Conservation (phyloP, 2,797 vertebrate genomes). For the Platalea minor region DNA sequence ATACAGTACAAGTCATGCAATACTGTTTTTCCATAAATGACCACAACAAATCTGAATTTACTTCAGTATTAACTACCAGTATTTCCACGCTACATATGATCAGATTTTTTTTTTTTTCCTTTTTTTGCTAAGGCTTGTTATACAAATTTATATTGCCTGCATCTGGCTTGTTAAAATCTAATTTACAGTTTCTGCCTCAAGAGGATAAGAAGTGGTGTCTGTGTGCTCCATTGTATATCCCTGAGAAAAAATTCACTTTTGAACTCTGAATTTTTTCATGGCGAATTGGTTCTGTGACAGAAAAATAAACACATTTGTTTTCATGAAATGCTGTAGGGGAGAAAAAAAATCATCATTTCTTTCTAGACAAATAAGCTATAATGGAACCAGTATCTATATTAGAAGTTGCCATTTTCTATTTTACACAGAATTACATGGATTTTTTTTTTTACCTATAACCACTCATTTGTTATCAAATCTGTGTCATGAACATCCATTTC, state of each 20-base stretch:
- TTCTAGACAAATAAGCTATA: background rate
- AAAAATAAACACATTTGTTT: constrained; percentile 64
- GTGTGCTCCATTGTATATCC: constrained; percentile 21
- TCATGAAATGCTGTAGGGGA: background rate
- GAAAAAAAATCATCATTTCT: background rate
- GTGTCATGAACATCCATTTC: background rate
- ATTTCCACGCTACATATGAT: background rate
- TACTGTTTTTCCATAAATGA: background rate
- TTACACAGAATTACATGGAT: background rate
- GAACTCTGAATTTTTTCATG: constrained; percentile 49
- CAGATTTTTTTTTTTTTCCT: background rate
- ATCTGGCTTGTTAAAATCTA: constrained; percentile 64
- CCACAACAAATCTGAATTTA: background rate
- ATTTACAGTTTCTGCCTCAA: constrained; percentile 63
- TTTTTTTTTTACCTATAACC: background rate
- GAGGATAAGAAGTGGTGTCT: constrained; percentile 39
- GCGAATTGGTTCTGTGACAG: constrained; percentile 48
- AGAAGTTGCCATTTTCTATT: background rate
- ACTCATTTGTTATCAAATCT: background rate
- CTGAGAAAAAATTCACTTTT: constrained; percentile 56
- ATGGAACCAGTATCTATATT: background rate
- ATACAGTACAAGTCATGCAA: background rate
- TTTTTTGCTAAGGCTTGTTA: constrained; percentile 9
- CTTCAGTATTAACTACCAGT: background rate
- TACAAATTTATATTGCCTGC: constrained; percentile 42